A percentile compares a stretch with the other conserved stretches of the same genome.
phyloP scores from a whole-genome alignment of 2,888 invertebrate species.

The Drosophila neoperkinsi region DNA sequence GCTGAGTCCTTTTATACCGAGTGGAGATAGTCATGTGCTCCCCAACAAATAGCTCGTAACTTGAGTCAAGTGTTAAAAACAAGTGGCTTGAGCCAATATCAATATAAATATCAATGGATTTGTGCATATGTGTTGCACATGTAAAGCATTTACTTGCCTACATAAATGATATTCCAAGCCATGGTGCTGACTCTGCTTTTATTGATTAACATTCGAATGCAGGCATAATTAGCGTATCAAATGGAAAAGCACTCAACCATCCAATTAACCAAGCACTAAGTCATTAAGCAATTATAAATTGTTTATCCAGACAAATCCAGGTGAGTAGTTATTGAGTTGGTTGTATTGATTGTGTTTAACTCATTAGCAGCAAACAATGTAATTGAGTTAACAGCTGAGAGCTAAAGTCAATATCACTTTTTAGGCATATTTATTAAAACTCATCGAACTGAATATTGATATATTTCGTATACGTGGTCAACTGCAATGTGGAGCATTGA shows the following conservation, averaged over 20 bases:
- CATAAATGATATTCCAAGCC: neutral
- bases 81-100: constrained; percentile 10
- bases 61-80: constrained; percentile 48
- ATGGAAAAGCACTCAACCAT: neutral
- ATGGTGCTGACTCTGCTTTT: neutral
- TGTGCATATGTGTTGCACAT: constrained; percentile 2
- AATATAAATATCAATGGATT: neutral
- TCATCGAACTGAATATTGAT: neutral
- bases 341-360: neutral
- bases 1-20: neutral
- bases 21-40: neutral
- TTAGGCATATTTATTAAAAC: neutral
- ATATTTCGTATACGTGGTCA: neutral
- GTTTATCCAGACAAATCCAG: neutral
- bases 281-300: constrained; percentile 5
- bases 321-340: neutral
- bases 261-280: neutral
- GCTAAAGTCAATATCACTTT: neutral
- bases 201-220: constrained; percentile 2
- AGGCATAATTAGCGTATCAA: constrained; percentile 1
- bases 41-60: constrained; percentile 22
- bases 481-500: neutral
- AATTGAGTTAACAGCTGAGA: neutral
- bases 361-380: neutral
- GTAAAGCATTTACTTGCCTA: neutral